Evolutionary conservation across 2,113 vertebrate genomes (phyloP).

Genomic region (Murina feae): DNA sequence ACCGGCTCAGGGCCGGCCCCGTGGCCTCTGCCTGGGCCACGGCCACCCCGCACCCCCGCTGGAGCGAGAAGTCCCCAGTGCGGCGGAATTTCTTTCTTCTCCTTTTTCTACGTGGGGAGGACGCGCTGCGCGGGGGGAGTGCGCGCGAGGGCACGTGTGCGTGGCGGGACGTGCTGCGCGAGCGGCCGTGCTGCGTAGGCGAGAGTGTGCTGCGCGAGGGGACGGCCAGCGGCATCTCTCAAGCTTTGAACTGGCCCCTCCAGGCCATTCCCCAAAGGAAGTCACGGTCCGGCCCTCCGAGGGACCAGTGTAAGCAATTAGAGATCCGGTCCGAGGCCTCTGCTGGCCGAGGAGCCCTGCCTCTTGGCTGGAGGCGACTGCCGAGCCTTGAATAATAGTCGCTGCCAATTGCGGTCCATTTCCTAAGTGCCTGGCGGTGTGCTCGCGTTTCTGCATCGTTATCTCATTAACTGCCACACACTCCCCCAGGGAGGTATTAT

Average conservation of each 20-base stretch:
- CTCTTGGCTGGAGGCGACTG: not conserved
- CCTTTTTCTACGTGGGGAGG: too few relatives aligned
- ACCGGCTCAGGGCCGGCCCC: not conserved
- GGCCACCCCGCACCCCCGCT: not conserved
- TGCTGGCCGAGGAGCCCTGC: not conserved
- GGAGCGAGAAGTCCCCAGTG: not conserved
- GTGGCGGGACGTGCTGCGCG: too few relatives aligned
- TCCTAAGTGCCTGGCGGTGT: not conserved
- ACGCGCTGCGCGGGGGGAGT: too few relatives aligned
- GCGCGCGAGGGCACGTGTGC: too few relatives aligned
- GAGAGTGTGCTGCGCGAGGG: too few relatives aligned
- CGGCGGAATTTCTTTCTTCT: not conserved
- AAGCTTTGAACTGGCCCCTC: not conserved
- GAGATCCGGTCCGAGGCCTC: not conserved
- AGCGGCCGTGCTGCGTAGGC: too few relatives aligned
- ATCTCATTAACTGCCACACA: not conserved
- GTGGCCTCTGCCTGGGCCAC: not conserved
- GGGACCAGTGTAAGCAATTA: constrained; percentile 27
- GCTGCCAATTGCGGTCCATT: not conserved
- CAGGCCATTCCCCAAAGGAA: not conserved
- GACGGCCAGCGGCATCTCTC: not conserved
- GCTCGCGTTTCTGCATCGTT: not conserved
- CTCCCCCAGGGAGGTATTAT: constrained; percentile 10
- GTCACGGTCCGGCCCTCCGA: not conserved
- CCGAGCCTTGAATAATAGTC: constrained; percentile 43